Evolutionary conservation across 2,113 vertebrate species (phyloP).

Genomic region (Lagenorhynchus albirostris): DNA sequence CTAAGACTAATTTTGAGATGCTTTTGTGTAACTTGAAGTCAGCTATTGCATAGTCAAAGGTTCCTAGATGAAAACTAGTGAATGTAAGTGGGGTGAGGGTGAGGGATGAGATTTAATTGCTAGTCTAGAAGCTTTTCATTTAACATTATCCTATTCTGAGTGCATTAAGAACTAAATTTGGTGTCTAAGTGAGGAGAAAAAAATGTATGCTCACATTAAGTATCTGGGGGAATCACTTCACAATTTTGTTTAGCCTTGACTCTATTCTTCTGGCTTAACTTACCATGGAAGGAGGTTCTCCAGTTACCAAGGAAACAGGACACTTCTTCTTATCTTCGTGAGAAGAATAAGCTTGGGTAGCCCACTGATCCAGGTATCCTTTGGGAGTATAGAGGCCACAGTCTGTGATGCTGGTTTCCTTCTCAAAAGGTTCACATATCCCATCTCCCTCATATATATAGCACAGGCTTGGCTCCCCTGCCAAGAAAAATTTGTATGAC

Average conservation of each 20-base stretch:
- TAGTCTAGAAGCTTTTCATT: not conserved
- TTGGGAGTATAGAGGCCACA: conserved; percentile 90
- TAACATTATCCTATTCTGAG: not conserved
- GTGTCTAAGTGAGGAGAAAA: not conserved
- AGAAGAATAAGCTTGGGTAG: conserved; percentile 85
- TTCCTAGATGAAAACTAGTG: not conserved
- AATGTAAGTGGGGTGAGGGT: not conserved
- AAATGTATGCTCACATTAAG: not conserved
- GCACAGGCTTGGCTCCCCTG: conserved; percentile 95
- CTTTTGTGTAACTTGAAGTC: not conserved
- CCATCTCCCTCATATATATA: conserved; percentile 91
- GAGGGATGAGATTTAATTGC: not conserved
- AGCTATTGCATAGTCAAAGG: not conserved
- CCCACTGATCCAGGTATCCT: conserved; percentile 92
- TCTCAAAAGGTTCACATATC: conserved; percentile 92
- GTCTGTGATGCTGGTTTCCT: conserved; percentile 85
- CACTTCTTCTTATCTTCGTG: conserved; percentile 87
- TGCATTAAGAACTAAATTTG: not conserved
- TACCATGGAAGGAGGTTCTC: conserved; percentile 91
- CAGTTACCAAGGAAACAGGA: conserved; percentile 86
- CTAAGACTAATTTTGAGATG: not conserved
- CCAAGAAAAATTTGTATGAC: conserved; percentile 30
- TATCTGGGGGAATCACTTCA: not conserved
- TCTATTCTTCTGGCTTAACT: not conserved
- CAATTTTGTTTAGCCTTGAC: not conserved